A percentile compares a stretch with the other conserved stretches of the same genome.
Conservation (phyloP, 2,888 invertebrate genomes). For the Dioctria linearis region DNA sequence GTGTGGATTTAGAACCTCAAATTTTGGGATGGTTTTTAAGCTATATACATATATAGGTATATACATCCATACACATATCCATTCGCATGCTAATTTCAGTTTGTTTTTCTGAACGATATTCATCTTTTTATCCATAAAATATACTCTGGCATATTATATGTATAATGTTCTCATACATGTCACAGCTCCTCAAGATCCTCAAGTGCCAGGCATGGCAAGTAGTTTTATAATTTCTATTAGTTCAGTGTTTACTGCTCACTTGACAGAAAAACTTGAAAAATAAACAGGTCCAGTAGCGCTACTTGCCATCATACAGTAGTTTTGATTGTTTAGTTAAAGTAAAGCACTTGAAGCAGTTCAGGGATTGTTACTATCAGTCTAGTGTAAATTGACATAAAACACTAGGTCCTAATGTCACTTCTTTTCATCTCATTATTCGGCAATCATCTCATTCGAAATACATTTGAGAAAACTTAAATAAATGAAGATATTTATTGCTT, state of each 20-base stretch:
- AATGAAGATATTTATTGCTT: too few relatives aligned
- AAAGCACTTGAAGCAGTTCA: conserved; percentile 51
- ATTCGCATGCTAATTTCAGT: too few relatives aligned
- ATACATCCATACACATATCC: too few relatives aligned
- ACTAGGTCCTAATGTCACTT: conserved; percentile 50
- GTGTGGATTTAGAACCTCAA: too few relatives aligned
- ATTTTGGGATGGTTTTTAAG: too few relatives aligned
- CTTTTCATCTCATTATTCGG: conserved; percentile 2
- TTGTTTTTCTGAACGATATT: too few relatives aligned
- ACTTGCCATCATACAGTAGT: conserved; percentile 32
- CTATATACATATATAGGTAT: too few relatives aligned
- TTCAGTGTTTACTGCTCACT: conserved; percentile 18
- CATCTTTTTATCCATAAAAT: too few relatives aligned
- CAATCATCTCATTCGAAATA: too few relatives aligned
- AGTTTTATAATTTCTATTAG: conserved; percentile 40
- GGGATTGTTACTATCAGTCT: conserved; percentile 53
- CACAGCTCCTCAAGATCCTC: conserved; percentile 53
- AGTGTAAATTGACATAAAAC: conserved; percentile 57
- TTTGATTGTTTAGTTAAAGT: conserved; percentile 39
- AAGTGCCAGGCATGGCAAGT: conserved; percentile 48
- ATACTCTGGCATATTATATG: too few relatives aligned
- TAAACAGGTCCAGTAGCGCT: conserved; percentile 32
- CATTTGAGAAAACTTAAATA: too few relatives aligned
- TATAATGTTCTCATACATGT: conserved; percentile 48
- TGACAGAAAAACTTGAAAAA: conserved; percentile 17